Percentiles rank a stretch among this genome's conserved stretches.
Conservation (phyloP, 2,113 vertebrate genomes). For the Pachycephala philippinensis region DNA sequence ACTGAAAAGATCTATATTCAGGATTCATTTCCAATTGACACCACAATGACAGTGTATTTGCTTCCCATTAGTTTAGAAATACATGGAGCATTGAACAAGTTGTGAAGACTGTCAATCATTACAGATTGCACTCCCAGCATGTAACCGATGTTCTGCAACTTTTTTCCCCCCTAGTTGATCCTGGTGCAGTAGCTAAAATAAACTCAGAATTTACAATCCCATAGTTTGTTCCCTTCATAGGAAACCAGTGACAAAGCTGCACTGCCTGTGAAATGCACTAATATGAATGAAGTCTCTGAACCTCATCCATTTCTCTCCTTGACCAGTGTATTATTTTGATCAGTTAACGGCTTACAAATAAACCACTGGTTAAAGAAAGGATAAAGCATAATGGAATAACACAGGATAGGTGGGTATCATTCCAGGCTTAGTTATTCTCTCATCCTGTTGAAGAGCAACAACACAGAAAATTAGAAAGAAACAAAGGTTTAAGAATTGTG, state of each 20-base stretch:
- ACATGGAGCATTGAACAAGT: neutral
- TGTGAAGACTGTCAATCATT: neutral
- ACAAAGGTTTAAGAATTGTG: neutral
- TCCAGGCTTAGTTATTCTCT: neutral
- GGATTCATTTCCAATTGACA: neutral
- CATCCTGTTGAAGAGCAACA: neutral
- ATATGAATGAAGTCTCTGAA: neutral
- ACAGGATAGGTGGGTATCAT: neutral
- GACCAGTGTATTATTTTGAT: neutral
- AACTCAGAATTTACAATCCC: neutral
- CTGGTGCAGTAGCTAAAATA: neutral
- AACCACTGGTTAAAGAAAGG: neutral
- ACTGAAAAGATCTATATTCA: neutral
- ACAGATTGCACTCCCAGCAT: neutral
- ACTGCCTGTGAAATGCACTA: neutral
- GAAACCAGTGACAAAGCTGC: neutral
- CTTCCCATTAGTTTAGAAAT: neutral
- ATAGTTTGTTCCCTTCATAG: neutral
- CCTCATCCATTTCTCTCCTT: neutral
- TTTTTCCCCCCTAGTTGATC: neutral
- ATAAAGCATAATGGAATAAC: neutral
- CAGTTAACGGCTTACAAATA: neutral
- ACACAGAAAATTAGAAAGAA: neutral
- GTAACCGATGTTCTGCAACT: neutral
- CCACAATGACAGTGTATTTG: neutral